Evolutionary conservation across 2,113 vertebrate genomes (phyloP).

Genomic region (Galeopterus variegatus): DNA sequence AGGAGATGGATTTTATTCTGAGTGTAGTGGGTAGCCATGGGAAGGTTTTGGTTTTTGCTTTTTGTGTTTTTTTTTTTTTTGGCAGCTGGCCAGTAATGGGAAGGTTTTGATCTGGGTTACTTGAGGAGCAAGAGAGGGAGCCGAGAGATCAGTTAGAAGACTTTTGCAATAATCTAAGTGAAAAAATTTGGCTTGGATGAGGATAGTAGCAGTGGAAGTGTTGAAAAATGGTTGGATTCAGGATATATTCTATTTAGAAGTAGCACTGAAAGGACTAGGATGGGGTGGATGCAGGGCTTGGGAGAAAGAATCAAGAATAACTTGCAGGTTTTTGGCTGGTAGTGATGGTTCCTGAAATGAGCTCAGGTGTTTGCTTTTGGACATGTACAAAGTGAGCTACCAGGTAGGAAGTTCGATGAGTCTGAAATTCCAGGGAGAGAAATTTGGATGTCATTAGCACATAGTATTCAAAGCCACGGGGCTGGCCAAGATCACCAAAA

Average conservation of each 20-base stretch:
- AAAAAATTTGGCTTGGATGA: constrained; percentile 5
- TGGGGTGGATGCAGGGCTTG: background rate
- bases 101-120: constrained; percentile 17
- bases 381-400: constrained; percentile 45
- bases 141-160: background rate
- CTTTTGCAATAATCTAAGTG: constrained; percentile 33
- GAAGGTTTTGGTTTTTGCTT: background rate
- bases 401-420: constrained; percentile 25
- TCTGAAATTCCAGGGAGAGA: constrained; percentile 8
- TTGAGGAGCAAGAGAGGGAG: constrained; percentile 4
- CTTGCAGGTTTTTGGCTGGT: background rate
- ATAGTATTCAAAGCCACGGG: constrained; percentile 19
- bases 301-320: constrained; percentile 26
- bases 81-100: background rate
- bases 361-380: constrained; percentile 35
- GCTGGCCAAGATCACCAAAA: background rate
- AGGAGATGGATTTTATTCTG: constrained; percentile 32
- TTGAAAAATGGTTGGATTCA: constrained; percentile 29
- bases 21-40: background rate
- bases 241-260: constrained; percentile 27
- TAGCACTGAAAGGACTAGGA: background rate
- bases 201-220: background rate
- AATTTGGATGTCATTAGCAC: background rate
- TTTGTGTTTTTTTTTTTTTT: too few relatives aligned
- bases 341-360: background rate